Conservation (phyloP, 2,888 invertebrate genomes). For the Orchesellides sinensis region DNA sequence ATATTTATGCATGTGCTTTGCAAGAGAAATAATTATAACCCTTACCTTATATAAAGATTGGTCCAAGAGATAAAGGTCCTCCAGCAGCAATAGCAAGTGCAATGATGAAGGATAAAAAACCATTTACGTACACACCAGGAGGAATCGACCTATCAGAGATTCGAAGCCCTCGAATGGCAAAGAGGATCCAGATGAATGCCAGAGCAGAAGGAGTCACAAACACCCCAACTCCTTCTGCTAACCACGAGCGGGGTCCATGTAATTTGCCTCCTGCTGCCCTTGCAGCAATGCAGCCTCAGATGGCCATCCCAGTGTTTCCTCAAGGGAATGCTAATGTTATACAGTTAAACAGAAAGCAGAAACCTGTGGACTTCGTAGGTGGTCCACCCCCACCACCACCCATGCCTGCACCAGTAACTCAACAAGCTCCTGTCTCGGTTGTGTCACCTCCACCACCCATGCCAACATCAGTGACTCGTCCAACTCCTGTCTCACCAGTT, state of each 20-base stretch:
- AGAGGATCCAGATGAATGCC: slow-evolving; percentile 85
- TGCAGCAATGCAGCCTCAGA: slow-evolving; percentile 82
- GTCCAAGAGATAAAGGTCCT: slow-evolving; percentile 78
- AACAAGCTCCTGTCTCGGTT: slow-evolving; percentile 75
- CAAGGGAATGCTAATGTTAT: slow-evolving; percentile 70
- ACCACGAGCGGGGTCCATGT: slow-evolving; percentile 53
- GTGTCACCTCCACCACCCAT: slow-evolving; percentile 73
- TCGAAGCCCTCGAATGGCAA: slow-evolving; percentile 91
- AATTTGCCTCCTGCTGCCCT: slow-evolving; percentile 82
- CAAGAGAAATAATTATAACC: background rate
- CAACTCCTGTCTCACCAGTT: background rate
- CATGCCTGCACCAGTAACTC: background rate
- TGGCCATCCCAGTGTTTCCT: slow-evolving; percentile 83
- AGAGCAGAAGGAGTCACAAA: slow-evolving; percentile 83
- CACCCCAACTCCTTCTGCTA: slow-evolving; percentile 78
- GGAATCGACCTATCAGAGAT: slow-evolving; percentile 94
- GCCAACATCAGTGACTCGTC: background rate
- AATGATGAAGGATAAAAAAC: slow-evolving; percentile 96
- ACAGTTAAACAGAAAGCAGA: slow-evolving; percentile 64
- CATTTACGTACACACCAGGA: slow-evolving; percentile 97
- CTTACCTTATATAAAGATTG: slow-evolving; percentile 67
- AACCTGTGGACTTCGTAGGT: slow-evolving; percentile 63
- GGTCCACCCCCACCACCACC: slow-evolving; percentile 57
- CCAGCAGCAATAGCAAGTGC: slow-evolving; percentile 95
- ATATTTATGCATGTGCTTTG: slow-evolving; percentile 56